Evolutionary conservation across 2,113 vertebrate genomes (phyloP), one percentile per base, ranked within the genome.

Genomic region (Heterotis niloticus): DNA sequence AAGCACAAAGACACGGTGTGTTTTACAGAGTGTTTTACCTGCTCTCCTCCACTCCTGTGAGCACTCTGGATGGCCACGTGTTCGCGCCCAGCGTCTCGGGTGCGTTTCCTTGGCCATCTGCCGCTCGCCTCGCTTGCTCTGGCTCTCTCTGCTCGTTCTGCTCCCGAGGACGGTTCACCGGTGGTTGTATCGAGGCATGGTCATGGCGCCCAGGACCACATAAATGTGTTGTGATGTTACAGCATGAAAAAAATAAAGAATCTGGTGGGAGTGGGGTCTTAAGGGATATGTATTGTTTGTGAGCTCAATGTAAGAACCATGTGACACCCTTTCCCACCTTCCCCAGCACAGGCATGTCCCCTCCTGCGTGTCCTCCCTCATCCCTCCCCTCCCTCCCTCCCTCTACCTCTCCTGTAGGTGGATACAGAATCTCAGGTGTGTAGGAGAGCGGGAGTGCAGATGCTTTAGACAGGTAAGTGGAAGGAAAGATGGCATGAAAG

Each of bases 351-450:
- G 34, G 34, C 34, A 44, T 44, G 34, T 7, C 7, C 34, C 34
- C 34, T n/a, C 18, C n/a, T 4, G 26, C 54, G 26, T 10, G 7
- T 17, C 34, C 23, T 60, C 9, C 26, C 78, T 28, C 13, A 17
- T 54, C 64, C 54, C 34, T 20, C 24, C 9, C 73, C 28, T 18
- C 77, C 56, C 24, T 57, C 20, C 44, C 20, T 13, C 5, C n/a
- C n/a, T 65, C 76, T 57, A 59, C 29, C 64, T 77, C 69, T 28
- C 70, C 71, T 23, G 82, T 26, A 81, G 5, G 75, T 77, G 64
- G 18, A 69, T 77, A 73, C 64, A 10, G 29, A 80, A 84, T 56
- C 64, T 29, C 79, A 81, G 64, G 87, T 87, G 80, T 85, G 84
- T 79, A 78, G 84, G 72, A 16, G 79, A 79, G 87, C 84, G 5